Percentiles rank a stretch among this genome's conserved stretches.
These are phyloP conservation scores for Drosophila hydei DNA, from an alignment of 1,140 invertebrate species.

Conservation along the genomic window DNA sequence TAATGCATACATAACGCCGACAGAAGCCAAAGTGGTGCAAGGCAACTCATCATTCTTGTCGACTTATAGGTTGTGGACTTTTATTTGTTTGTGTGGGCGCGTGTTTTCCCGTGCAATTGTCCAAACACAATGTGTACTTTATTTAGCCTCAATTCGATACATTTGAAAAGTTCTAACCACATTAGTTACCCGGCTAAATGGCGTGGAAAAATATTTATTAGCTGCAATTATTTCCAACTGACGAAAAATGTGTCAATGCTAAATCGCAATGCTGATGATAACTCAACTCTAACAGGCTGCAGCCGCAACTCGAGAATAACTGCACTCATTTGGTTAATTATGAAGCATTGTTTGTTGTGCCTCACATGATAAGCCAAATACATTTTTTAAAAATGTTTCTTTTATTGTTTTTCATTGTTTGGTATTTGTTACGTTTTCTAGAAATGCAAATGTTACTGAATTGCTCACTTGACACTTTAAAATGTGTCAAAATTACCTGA, in stretches of 20 bases:
- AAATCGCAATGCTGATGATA: constrained; percentile 43
- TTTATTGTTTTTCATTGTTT: constrained; percentile 27
- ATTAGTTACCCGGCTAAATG: constrained; percentile 47
- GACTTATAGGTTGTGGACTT: constrained; percentile 40
- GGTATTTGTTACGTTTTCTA: constrained; percentile 41
- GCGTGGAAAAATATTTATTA: constrained; percentile 65
- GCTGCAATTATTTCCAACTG: constrained; percentile 32
- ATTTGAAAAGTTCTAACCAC: constrained; percentile 24
- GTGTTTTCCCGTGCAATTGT: constrained; percentile 63
- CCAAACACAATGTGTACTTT: constrained; percentile 58
- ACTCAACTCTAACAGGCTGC: neutral
- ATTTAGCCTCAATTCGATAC: constrained; percentile 35
- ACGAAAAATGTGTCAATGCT: constrained; percentile 66
- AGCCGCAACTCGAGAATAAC: neutral
- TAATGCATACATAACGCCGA: neutral
- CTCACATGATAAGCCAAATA: constrained; percentile 22
- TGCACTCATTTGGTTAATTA: constrained; percentile 28
- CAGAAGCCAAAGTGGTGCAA: constrained; percentile 28
- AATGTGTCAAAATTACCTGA: constrained; percentile 62
- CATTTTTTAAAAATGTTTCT: constrained; percentile 17
- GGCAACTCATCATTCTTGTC: constrained; percentile 45
- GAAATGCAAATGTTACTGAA: constrained; percentile 56
- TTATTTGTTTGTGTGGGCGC: constrained; percentile 25
- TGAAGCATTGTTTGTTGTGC: constrained; percentile 8
- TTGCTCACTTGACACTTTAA: constrained; percentile 61